phyloP scores from a whole-genome alignment of 2,888 invertebrate species.

The Steinernema carpocapsae region DNA sequence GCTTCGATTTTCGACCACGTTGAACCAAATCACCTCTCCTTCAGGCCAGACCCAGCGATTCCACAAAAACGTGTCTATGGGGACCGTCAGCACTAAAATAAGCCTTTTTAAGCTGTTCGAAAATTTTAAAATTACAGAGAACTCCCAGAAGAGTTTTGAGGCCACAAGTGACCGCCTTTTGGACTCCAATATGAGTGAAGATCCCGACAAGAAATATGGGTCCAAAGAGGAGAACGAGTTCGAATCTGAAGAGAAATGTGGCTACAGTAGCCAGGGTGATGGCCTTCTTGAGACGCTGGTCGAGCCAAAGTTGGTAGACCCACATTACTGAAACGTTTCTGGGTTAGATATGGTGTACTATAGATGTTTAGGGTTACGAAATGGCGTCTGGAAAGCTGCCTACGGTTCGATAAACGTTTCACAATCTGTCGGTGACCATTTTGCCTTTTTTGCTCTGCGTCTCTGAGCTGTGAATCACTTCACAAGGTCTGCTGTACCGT shows the following conservation, averaged over 20 bases:
- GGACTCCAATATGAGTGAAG: constrained; percentile 64
- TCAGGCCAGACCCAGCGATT: constrained; percentile 88
- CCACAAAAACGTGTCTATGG: constrained; percentile 93
- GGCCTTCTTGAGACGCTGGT: constrained; percentile 75
- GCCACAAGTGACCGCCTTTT: constrained; percentile 66
- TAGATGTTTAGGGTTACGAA: constrained; percentile 76
- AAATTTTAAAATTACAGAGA: constrained; percentile 74
- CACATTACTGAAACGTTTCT: constrained; percentile 29
- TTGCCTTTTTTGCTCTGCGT: too few species aligned
- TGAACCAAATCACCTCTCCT: constrained; percentile 94
- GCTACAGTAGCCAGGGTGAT: constrained; percentile 72
- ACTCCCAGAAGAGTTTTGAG: constrained; percentile 69
- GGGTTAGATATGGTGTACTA: background rate
- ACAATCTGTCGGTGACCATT: too few species aligned
- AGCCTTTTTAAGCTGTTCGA: constrained; percentile 62
- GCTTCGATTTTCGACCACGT: constrained; percentile 90
- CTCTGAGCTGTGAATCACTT: too few species aligned
- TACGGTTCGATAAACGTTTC: too few species aligned
- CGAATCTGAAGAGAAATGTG: constrained; percentile 74
- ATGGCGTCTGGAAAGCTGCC: too few species aligned
- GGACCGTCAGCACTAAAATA: constrained; percentile 77
- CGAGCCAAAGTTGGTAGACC: constrained; percentile 39
- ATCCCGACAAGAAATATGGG: constrained; percentile 83
- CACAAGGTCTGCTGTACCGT: too few species aligned
- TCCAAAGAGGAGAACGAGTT: constrained; percentile 81